Percentiles rank a stretch among this genome's conserved stretches.
Conservation (phyloP, 2,113 vertebrate species). For the Rhagologus leucostigma region DNA sequence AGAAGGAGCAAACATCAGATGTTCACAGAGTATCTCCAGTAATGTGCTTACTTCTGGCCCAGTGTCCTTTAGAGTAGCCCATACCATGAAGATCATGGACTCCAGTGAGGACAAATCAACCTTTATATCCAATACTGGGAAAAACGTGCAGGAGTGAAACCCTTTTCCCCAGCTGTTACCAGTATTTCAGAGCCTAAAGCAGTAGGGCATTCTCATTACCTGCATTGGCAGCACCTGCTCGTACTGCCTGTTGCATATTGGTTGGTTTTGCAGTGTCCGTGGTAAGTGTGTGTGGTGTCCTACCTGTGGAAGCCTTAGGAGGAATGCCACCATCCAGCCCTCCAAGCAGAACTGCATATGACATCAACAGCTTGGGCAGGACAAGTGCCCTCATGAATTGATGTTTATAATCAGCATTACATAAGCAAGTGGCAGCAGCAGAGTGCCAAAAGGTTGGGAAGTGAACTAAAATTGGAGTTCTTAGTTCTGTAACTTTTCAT, state of each 20-base stretch:
- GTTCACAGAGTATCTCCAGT: neutral
- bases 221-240: neutral
- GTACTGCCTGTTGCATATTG: neutral
- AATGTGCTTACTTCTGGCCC: neutral
- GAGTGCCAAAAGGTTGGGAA: neutral
- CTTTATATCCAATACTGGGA: neutral
- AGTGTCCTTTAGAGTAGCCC: neutral
- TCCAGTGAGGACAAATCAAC: neutral
- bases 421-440: neutral
- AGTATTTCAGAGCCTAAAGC: neutral
- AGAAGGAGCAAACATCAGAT: neutral
- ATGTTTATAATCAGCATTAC: neutral
- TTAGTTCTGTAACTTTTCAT: neutral
- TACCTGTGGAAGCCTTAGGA: neutral
- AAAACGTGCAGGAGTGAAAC: neutral
- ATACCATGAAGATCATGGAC: neutral
- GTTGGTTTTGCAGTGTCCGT: neutral
- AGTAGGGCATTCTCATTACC: neutral
- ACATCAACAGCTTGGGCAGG: neutral
- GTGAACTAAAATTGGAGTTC: neutral
- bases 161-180: fast-evolving
- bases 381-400: neutral
- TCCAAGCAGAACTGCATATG: neutral
- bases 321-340: neutral
- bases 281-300: neutral